Percentiles rank a stretch among this genome's conserved stretches.
These are phyloP conservation scores for Trichechus manatus DNA, from an alignment of 2,113 vertebrate species.

Conservation along the genomic window DNA sequence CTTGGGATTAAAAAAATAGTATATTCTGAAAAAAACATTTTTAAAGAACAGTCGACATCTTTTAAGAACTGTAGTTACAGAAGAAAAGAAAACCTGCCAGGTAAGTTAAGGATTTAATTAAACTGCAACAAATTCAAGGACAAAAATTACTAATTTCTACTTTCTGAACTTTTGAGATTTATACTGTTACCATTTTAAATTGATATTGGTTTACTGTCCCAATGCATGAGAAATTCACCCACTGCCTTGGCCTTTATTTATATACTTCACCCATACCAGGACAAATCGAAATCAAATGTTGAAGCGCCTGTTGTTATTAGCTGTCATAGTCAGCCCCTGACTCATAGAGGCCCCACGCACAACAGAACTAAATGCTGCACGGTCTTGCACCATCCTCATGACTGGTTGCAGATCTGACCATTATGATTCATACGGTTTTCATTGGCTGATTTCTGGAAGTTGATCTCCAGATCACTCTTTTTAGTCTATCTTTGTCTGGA, in stretches of 20 bases:
- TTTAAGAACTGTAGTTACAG: constrained; percentile 16
- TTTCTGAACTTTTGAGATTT: constrained; percentile 49
- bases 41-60: not conserved
- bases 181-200: not conserved
- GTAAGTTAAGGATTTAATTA: constrained; percentile 56
- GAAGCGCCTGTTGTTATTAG: not conserved
- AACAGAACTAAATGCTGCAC: not conserved
- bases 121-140: not conserved
- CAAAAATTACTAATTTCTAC: not conserved
- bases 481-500: not conserved
- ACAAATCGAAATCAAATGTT: constrained; percentile 11
- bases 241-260: not conserved
- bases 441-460: not conserved
- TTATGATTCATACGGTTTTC: not conserved
- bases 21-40: constrained; percentile 25
- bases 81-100: not conserved
- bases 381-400: not conserved
- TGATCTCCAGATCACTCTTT: not conserved
- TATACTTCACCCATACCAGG: not conserved
- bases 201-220: not conserved
- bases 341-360: not conserved
- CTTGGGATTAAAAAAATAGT: not conserved
- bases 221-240: not conserved
- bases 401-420: not conserved
- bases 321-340: too few species aligned